These are phyloP conservation scores for Aegithalos caudatus DNA, from an alignment of 2,113 vertebrate genomes.

Conservation along the genomic window DNA sequence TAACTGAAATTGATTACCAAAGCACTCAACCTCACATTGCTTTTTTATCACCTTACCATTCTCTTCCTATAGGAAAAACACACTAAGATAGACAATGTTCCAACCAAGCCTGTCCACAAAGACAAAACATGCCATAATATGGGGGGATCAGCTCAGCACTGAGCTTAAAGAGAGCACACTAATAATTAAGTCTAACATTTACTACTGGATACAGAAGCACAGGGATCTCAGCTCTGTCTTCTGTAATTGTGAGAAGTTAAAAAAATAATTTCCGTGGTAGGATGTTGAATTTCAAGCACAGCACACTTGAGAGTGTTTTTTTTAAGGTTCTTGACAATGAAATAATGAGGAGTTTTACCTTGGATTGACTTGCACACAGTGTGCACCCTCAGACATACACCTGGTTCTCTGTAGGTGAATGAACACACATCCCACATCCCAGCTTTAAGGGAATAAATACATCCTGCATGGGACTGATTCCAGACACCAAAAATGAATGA, in stretches of 20 bases:
- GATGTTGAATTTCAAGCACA: not conserved
- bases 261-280: not conserved
- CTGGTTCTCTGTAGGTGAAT: not conserved
- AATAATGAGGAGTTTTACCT: not conserved
- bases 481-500: not conserved
- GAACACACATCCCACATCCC: not conserved
- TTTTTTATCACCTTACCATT: not conserved
- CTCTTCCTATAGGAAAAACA: not conserved
- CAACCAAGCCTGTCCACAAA: not conserved
- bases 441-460: not conserved
- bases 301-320: not conserved
- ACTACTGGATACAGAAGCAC: not conserved
- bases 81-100: not conserved
- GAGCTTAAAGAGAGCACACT: not conserved
- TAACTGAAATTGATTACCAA: not conserved
- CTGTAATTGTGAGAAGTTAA: not conserved
- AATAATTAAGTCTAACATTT: not conserved
- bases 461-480: not conserved
- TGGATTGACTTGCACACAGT: not conserved
- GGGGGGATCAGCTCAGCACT: not conserved
- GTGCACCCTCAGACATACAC: accelerated
- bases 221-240: not conserved
- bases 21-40: not conserved
- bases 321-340: not conserved
- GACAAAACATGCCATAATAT: not conserved